Conservation (phyloP, 2,113 vertebrate species). For the Crotalus viridis region DNA sequence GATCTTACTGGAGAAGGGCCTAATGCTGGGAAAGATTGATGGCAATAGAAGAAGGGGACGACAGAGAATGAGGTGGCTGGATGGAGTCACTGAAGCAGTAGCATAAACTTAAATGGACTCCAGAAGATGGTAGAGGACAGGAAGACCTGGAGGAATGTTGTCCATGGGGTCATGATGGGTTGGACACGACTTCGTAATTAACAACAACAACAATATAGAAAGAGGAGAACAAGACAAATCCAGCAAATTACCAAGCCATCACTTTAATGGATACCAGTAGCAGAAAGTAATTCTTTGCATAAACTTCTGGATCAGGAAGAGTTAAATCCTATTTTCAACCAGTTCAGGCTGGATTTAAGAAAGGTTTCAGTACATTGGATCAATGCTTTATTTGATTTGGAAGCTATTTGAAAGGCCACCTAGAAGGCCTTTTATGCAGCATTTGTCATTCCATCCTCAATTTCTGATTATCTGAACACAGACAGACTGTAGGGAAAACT, state of each 20-base stretch:
- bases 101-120: no score
- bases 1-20: no score
- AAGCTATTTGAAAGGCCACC: neutral
- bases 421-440: neutral
- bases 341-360: neutral
- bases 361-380: neutral
- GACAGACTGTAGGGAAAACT: neutral
- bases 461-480: neutral
- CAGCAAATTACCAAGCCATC: neutral
- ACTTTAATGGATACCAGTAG: neutral
- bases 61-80: no score
- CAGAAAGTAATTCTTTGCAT: neutral
- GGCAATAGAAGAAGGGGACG: no score
- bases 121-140: no score
- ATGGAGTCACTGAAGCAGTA: no score
- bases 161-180: no score
- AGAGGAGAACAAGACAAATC: neutral
- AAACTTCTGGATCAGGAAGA: neutral
- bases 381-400: neutral
- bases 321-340: neutral
- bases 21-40: no score
- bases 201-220: neutral
- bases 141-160: no score
- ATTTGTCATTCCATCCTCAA: neutral
- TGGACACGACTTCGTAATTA: no score